Base-by-base conservation (phyloP, 2,113 vertebrate genomes). In the Spermophilus dauricus region DNA sequence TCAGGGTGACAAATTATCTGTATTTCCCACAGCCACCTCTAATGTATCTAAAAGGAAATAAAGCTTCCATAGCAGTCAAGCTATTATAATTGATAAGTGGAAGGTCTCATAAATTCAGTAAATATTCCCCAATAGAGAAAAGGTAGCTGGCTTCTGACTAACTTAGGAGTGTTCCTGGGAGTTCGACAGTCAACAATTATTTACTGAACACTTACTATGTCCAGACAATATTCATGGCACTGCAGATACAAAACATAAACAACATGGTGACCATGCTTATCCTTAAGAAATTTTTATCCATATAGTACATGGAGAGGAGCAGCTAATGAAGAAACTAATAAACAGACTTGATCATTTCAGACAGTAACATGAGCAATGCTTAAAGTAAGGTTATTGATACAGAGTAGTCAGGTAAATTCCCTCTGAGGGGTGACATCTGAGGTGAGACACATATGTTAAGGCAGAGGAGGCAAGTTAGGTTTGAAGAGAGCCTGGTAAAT, bases 21-120 rank as follows among this genome's bases (percentile, higher is more conserved):
- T 65, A 58, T 89, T 96, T 82, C 63, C 61, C 63, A 58, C 12
- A 84, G 75, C 83, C 24, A 45, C 75, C 24, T 26, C 42, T 30
- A 73, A 85, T 80, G 30, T 72, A 34, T 85, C 78, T 73, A 48
- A 56, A 91, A 96, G 51, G 42, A 96, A 82, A 95, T 58, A 73
- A 1, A 56, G 42, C 77, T 83, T 89, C 56, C 80, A 61, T 0
- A 53, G 22, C 17, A 94, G 26, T 9, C 93, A 89, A 18, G 26
- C 37, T 95, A n/a, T 61, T 89, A 53, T 82, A 86, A 80, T 95
- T 86, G 84, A 82, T 85, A 89, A 69, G 8, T 69, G 18, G 30
- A 22, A 94, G 89, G 45, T 24, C 26, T 93, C 91, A 89, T 75
- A 95, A 97, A 83, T 96, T 91, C 86, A 92, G 53, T 39, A 77